Percentiles rank a stretch among this genome's conserved stretches.
Conservation (phyloP, 2,888 invertebrate genomes). For the Chironomus riparius region DNA sequence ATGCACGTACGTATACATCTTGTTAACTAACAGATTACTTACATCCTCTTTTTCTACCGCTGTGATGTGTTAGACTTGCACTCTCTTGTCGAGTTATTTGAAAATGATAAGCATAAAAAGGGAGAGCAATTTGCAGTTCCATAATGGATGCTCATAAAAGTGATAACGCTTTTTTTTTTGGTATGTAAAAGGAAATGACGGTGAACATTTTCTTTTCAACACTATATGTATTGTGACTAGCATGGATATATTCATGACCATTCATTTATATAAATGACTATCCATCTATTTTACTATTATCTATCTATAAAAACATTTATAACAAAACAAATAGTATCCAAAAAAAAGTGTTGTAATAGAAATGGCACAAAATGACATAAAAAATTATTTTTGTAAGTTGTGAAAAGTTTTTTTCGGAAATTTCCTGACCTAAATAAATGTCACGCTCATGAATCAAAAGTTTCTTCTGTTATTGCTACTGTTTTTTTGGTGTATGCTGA, state of each 20-base stretch:
- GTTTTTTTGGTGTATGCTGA: neutral
- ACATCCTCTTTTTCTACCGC: neutral
- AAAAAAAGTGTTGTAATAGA: neutral
- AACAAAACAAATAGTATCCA: neutral
- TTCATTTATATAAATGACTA: neutral
- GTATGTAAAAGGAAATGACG: neutral
- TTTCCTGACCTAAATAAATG: constrained; percentile 11
- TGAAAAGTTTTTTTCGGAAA: constrained; percentile 9
- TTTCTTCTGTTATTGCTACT: neutral
- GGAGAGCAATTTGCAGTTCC: neutral
- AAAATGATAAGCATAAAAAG: neutral
- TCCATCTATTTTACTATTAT: neutral
- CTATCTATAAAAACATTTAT: neutral
- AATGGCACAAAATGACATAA: neutral
- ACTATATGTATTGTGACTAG: neutral
- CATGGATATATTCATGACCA: neutral
- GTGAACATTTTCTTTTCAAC: neutral
- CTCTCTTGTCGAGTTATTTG: too few relatives aligned
- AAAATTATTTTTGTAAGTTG: neutral
- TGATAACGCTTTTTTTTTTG: neutral
- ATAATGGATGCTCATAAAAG: neutral
- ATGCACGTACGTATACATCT: neutral
- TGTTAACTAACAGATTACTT: neutral
- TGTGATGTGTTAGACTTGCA: too few relatives aligned
- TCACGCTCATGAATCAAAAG: constrained; percentile 1